These are phyloP conservation scores for Drosophila parthenogenetica DNA, from an alignment of 2,888 invertebrate genomes.

Conservation along the genomic window DNA sequence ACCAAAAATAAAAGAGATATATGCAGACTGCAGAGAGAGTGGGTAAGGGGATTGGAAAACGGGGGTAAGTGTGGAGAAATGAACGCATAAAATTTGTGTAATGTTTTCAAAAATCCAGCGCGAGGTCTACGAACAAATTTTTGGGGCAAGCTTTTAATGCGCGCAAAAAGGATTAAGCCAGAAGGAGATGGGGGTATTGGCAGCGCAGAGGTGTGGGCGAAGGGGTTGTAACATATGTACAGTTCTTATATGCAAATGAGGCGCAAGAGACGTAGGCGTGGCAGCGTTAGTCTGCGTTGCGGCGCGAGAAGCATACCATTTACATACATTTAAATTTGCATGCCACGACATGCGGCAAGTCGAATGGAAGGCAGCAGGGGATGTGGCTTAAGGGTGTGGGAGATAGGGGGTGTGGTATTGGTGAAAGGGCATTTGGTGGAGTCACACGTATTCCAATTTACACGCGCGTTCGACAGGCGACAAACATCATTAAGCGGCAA, in stretches of 20 bases:
- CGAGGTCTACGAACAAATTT: conserved; percentile 52
- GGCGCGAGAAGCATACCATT: conserved; percentile 67
- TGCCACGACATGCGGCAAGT: conserved; percentile 38
- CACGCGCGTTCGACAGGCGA: conserved; percentile 67
- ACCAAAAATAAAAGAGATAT: conserved; percentile 56
- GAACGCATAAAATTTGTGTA: conserved; percentile 64
- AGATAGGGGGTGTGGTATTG: background rate
- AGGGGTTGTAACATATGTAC: conserved; percentile 56
- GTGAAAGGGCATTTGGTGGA: conserved; percentile 4
- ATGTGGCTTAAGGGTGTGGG: background rate
- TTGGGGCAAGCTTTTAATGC: conserved; percentile 70
- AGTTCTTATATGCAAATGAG: conserved; percentile 62
- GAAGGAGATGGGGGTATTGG: background rate
- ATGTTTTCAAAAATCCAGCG: conserved; percentile 56
- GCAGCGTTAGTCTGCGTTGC: conserved; percentile 1
- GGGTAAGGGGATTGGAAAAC: background rate
- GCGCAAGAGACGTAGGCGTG: conserved; percentile 50
- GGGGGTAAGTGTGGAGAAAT: conserved; percentile 2
- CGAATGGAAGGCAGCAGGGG: background rate
- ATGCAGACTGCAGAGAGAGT: background rate
- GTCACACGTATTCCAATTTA: conserved; percentile 68
- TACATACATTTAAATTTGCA: conserved; percentile 75
- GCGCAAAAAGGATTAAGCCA: conserved; percentile 70
- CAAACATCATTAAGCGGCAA: conserved; percentile 69
- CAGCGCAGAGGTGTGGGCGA: too few species aligned